Evolutionary conservation across 2,888 invertebrate species (phyloP), one percentile per base, ranked within the genome.

Genomic region (Neoaliturus tenellus): DNA sequence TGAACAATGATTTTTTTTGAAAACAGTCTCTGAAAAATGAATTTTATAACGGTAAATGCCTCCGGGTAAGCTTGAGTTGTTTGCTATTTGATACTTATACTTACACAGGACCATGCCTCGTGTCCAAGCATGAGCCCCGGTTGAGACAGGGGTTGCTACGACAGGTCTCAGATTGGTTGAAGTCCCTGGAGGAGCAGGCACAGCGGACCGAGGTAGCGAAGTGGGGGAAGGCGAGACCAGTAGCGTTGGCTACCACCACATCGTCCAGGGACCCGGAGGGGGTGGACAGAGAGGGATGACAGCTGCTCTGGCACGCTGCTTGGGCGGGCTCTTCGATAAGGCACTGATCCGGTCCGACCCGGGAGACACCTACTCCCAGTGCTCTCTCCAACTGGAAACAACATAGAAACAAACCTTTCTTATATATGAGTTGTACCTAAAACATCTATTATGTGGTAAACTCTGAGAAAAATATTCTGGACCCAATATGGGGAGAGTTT

Each of bases 291-390:
- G 88, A 97, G 97, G 89, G 97, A 96, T 12, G 31, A 31, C 62
- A 62, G 62, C 28, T 14, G 23, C 4, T 17, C 14, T 62, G 31
- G 14, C 62, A 25, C 62, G 1, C 23, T 55, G 20, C 1, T 14
- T 20, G 23, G 23, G 51, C n/a, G 3, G 48, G 10, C 20, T 23
- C 51, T 17, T 55, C 55, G 4, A 4, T 23, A 85, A 98, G 92
- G 90, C 98, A 98, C 91, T 98, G 98, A 89, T 98, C 98, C 88
- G 99, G 98, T 86, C 98, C 98, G 20, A 99, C 98, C 98, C 98
- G 98, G 28, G 62, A 28, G 8, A 62, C 28, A 10, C 12, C 12
- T 6, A 12, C 25, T 2, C 62, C 62, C 25, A 62, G 1, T 3
- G 62, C 62, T 4, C 12, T 10, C 31, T 62, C 62, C 20, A 62